Evolutionary conservation across 2,888 invertebrate species (phyloP).

Genomic region (Unio pictorum): DNA sequence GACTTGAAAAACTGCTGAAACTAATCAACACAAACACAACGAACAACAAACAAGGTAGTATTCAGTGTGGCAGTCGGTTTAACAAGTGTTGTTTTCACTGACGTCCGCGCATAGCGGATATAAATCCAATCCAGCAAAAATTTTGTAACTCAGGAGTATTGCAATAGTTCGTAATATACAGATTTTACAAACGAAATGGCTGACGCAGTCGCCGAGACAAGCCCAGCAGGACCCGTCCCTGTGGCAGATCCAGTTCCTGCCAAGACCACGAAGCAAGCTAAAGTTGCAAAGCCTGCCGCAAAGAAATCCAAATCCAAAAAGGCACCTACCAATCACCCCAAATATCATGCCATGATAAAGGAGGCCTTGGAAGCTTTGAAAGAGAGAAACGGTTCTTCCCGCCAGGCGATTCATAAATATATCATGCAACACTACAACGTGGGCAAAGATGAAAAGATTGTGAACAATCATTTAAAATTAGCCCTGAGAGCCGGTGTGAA

Average conservation of each 20-base stretch:
- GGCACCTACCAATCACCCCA: constrained; percentile 62
- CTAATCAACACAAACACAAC: too few relatives aligned
- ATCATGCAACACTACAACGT: constrained; percentile 71
- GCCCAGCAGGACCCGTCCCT: constrained; percentile 8
- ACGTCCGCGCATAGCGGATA: too few relatives aligned
- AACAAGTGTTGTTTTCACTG: too few relatives aligned
- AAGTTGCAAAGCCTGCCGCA: constrained; percentile 34
- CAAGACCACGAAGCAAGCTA: constrained; percentile 15
- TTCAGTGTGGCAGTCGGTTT: too few relatives aligned
- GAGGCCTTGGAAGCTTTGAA: constrained; percentile 70
- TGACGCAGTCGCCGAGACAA: neutral
- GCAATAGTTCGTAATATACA: too few relatives aligned
- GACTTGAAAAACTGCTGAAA: too few relatives aligned
- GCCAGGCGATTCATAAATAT: constrained; percentile 73
- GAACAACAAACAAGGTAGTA: too few relatives aligned
- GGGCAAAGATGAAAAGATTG: constrained; percentile 68
- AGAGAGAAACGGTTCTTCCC: constrained; percentile 72
- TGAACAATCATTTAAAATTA: constrained; percentile 71
- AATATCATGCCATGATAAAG: constrained; percentile 72
- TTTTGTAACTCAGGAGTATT: too few relatives aligned
- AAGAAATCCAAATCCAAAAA: constrained; percentile 49
- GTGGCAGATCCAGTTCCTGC: constrained; percentile 11
- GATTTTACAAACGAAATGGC: neutral
- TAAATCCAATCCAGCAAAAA: too few relatives aligned
- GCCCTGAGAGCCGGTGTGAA: constrained; percentile 70